Percentiles rank a stretch among this genome's conserved stretches.
phyloP scores from a whole-genome alignment of 2,113 vertebrate genomes.

The Oreochromis tanganicae region DNA sequence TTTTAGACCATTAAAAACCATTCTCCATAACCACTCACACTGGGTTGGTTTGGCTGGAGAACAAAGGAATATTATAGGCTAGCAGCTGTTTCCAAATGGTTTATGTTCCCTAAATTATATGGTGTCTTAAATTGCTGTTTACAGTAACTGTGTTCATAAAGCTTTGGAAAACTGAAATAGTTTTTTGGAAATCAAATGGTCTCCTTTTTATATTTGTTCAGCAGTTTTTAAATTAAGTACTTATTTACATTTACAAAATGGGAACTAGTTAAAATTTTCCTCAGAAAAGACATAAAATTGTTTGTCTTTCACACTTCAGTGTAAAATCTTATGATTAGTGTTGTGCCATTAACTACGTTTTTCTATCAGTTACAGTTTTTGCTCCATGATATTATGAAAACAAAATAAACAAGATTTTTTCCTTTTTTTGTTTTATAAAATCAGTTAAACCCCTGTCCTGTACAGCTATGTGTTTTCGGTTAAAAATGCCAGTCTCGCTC shows the following conservation, averaged over 20 bases:
- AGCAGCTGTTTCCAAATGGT: not conserved
- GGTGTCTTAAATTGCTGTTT: not conserved
- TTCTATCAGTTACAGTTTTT: not conserved
- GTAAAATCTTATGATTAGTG: not conserved
- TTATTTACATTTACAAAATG: not conserved
- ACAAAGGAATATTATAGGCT: not conserved
- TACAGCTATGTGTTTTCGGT: not conserved
- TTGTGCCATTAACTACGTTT: not conserved
- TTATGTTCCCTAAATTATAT: not conserved
- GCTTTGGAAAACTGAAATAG: not conserved
- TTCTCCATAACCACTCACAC: not conserved
- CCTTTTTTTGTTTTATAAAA: not conserved
- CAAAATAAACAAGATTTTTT: rapidly evolving
- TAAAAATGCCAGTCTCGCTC: not conserved
- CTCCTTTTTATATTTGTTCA: not conserved
- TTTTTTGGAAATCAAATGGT: not conserved
- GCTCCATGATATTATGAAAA: rapidly evolving
- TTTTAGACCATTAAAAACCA: constrained; percentile 41
- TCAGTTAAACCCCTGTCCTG: not conserved
- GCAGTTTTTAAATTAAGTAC: not conserved
- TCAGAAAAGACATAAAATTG: not conserved
- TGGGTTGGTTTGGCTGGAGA: not conserved
- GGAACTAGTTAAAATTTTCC: not conserved
- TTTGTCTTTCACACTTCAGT: not conserved
- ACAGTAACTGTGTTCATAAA: not conserved